Conservation (phyloP, 2,797 vertebrate genomes). For the Perodicticus potto region DNA sequence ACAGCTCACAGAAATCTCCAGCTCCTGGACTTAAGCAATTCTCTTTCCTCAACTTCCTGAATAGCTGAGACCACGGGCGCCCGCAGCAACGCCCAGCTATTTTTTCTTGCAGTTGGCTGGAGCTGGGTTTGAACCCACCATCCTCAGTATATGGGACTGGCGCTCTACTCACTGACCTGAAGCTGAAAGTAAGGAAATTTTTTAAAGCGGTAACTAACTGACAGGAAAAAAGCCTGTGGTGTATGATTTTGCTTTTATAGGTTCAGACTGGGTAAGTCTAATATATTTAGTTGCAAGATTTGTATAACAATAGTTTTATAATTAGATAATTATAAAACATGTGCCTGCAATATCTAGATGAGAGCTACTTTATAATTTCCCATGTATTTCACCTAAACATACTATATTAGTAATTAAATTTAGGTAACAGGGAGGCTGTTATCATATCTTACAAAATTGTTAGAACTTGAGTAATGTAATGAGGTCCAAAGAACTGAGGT, state of each 20-base stretch:
- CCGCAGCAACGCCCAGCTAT: too few species aligned
- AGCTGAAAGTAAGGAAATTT: background rate
- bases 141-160: too few species aligned
- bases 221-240: background rate
- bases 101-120: too few species aligned
- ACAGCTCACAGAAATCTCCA: too few species aligned
- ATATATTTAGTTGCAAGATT: background rate
- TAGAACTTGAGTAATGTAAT: background rate
- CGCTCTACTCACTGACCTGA: too few species aligned
- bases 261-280: background rate
- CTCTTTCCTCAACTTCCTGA: too few species aligned
- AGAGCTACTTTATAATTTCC: conserved; percentile 2
- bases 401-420: conserved; percentile 33
- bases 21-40: too few species aligned
- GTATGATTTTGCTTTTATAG: background rate
- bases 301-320: background rate
- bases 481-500: background rate
- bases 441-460: background rate
- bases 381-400: background rate
- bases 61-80: too few species aligned
- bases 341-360: background rate
- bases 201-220: background rate
- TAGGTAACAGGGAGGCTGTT: background rate
- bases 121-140: too few species aligned
- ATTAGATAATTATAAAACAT: background rate